A percentile compares a stretch with the other conserved stretches of the same genome.
These are phyloP conservation scores for Macropodus opercularis DNA, from an alignment of 2,797 vertebrate species.

Conservation along the genomic window DNA sequence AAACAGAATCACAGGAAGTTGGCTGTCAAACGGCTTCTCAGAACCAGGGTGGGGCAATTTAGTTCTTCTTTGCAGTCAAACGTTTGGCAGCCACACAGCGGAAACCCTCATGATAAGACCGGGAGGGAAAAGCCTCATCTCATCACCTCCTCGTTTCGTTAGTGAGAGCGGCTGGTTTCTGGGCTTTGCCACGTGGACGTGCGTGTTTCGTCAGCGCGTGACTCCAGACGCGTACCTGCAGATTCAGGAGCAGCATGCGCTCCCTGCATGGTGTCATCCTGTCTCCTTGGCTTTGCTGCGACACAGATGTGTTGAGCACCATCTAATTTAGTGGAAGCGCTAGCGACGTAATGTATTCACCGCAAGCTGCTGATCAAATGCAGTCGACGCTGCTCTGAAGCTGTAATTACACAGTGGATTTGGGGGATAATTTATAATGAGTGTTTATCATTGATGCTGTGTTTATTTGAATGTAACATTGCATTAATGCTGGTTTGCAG, in stretches of 20 bases:
- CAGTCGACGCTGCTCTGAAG: conserved; percentile 25
- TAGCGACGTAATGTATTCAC: conserved; percentile 14
- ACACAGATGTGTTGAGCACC: conserved; percentile 1
- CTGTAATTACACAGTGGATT: conserved; percentile 53
- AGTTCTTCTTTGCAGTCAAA: too few relatives aligned
- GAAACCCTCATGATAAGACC: conserved; percentile 29
- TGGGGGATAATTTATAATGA: conserved; percentile 45
- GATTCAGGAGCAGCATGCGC: too few relatives aligned
- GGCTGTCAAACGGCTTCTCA: too few relatives aligned
- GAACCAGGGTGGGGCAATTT: too few relatives aligned
- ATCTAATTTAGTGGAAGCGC: conserved; percentile 25
- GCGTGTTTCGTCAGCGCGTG: conserved; percentile 3
- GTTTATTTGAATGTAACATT: conserved; percentile 47
- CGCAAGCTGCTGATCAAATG: conserved; percentile 18
- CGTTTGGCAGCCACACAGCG: conserved; percentile 24
- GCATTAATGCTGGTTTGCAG: conserved; percentile 29
- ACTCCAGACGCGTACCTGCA: neutral
- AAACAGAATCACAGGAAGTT: too few relatives aligned
- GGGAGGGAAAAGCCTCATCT: conserved; percentile 27
- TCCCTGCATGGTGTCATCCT: conserved; percentile 6
- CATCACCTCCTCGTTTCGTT: conserved; percentile 40
- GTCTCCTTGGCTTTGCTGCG: conserved; percentile 1
- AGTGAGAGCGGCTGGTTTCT: conserved; percentile 19
- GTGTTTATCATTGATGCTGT: conserved; percentile 29
- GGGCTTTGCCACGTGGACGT: neutral